Conservation (phyloP, 2,888 invertebrate species). For the Ferdinandea cuprea region DNA sequence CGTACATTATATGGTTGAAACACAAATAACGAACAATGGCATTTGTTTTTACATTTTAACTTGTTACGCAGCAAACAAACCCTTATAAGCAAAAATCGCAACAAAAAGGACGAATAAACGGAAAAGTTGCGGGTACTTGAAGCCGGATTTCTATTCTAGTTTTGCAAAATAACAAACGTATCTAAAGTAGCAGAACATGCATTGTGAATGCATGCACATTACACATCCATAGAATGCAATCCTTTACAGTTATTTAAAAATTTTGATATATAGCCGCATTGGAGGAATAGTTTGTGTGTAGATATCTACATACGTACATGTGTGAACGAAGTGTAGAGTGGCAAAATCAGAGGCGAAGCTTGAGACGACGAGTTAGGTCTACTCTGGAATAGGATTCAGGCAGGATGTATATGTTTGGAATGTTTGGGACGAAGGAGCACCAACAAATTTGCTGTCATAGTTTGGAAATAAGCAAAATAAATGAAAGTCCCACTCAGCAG, state of each 20-base stretch:
- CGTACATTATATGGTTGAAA: slow-evolving; percentile 44
- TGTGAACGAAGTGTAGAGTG: slow-evolving; percentile 34
- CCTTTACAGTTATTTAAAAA: slow-evolving; percentile 67
- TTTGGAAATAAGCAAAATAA: slow-evolving; percentile 54
- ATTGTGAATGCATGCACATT: slow-evolving; percentile 28
- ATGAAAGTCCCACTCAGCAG: slow-evolving; percentile 63
- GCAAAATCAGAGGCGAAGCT: slow-evolving; percentile 39
- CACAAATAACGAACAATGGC: slow-evolving; percentile 51
- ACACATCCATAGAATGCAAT: slow-evolving; percentile 19
- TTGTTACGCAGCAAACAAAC: slow-evolving; percentile 69
- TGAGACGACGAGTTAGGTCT: slow-evolving; percentile 26
- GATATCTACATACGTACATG: too few relatives aligned
- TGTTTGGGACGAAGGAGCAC: slow-evolving; percentile 7
- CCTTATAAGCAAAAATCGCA: slow-evolving; percentile 31
- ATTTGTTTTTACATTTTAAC: slow-evolving; percentile 72
- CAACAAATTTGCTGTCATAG: slow-evolving; percentile 62
- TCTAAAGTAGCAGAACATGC: slow-evolving; percentile 30
- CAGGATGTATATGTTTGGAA: slow-evolving; percentile 34
- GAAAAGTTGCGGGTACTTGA: slow-evolving; percentile 66
- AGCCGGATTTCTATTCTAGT: slow-evolving; percentile 37
- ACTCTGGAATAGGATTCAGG: slow-evolving; percentile 12
- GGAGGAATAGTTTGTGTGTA: slow-evolving; percentile 13
- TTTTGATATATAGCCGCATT: slow-evolving; percentile 55
- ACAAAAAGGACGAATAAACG: slow-evolving; percentile 26
- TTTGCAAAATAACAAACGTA: slow-evolving; percentile 23